Conservation (phyloP, 2,797 vertebrate species). For the Nothura maculosa region DNA sequence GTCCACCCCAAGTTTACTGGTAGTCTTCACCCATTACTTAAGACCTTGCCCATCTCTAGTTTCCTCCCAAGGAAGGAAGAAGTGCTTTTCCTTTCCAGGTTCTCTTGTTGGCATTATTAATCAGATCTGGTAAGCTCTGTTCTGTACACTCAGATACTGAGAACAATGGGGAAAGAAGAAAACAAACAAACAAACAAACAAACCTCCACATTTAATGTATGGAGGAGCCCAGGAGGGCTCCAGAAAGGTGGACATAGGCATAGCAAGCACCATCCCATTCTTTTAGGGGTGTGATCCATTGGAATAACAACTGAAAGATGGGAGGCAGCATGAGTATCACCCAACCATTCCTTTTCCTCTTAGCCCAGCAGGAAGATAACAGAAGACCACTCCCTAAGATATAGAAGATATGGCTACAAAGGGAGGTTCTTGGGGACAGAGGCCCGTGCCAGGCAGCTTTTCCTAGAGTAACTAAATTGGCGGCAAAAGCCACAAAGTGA, state of each 20-base stretch:
- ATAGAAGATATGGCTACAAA: background rate
- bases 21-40: background rate
- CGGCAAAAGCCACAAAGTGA: too few relatives aligned
- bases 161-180: background rate
- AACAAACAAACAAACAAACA: background rate
- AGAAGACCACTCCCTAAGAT: background rate
- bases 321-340: too few relatives aligned
- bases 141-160: background rate
- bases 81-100: background rate
- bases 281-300: background rate
- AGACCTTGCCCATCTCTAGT: background rate
- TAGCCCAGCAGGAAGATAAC: background rate
- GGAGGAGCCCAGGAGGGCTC: background rate
- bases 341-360: background rate
- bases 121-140: background rate
- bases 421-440: too few relatives aligned
- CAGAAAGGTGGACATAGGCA: background rate
- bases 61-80: background rate
- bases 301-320: background rate
- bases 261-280: background rate
- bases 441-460: too few relatives aligned
- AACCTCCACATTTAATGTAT: fast-evolving
- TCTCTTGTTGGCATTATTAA: background rate
- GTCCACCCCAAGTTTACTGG: background rate
- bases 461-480: too few relatives aligned